A percentile compares a stretch with the other conserved stretches of the same genome.
These are phyloP conservation scores for Ectemnius cavifrons DNA, from an alignment of 2,888 invertebrate species.

Conservation along the genomic window DNA sequence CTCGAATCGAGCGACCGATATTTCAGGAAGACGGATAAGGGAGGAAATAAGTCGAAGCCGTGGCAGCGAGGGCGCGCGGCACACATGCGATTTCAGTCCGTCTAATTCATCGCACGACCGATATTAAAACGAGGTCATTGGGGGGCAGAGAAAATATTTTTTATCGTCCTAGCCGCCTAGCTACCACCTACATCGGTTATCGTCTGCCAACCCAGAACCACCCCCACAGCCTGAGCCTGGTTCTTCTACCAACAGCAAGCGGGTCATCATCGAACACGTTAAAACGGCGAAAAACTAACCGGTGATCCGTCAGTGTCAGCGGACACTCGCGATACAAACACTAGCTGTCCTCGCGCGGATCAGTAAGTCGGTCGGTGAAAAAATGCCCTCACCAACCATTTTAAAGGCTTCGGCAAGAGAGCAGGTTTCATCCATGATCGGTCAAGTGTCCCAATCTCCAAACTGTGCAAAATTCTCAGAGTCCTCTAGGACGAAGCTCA, in stretches of 20 bases:
- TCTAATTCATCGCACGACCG: neutral
- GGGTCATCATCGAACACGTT: neutral
- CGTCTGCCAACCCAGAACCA: neutral
- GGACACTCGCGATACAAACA: slow-evolving; percentile 4
- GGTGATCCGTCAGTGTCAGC: slow-evolving; percentile 36
- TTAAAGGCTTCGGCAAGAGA: too few species aligned
- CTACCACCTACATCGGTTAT: neutral
- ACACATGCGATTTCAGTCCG: neutral
- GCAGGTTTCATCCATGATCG: too few species aligned
- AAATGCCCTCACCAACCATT: too few species aligned
- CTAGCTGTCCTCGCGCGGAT: slow-evolving; percentile 1
- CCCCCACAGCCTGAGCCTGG: slow-evolving; percentile 21
- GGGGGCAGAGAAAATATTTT: neutral
- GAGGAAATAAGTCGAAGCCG: neutral
- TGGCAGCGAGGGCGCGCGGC: neutral
- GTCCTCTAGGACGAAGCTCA: too few species aligned
- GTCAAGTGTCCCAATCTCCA: too few species aligned
- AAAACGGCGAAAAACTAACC: neutral
- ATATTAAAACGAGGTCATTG: slow-evolving; percentile 3
- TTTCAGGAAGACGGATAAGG: slow-evolving; percentile 7
- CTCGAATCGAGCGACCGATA: slow-evolving; percentile 8
- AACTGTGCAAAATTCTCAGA: too few species aligned
- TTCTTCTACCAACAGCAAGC: slow-evolving; percentile 1
- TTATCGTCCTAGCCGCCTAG: neutral
- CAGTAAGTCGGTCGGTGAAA: slow-evolving; percentile 10